Base-by-base conservation (phyloP, 1,140 invertebrate genomes). In the Drosophila nikananu region DNA sequence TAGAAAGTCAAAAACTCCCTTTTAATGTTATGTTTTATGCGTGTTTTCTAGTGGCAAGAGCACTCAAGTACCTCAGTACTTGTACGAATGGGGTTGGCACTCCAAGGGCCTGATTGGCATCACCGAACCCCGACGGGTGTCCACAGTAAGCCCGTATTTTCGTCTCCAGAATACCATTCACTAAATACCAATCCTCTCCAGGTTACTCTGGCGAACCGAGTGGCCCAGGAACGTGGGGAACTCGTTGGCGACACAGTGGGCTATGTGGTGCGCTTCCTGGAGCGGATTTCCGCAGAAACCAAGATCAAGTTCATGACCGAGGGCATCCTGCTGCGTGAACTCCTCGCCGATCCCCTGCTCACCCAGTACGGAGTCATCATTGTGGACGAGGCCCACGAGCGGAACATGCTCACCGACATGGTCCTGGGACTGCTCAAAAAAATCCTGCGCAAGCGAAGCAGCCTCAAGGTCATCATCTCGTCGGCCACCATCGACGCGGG, bases 261-360 rank as follows among this genome's bases (percentile, higher is more conserved):
- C 0, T 99, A 99, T 93, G 95, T 96, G 2, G 98, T 99, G 68
- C 95, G 98, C 35, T 99, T 99, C 94, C 97, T 99, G 90, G 96
- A 98, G 58, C 95, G 95, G 62, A 95, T 94, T 35, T 95, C 95
- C 49, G 92, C 94, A 5, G 94, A 94, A 5, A 99, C 98, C 2
- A 96, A 96, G 80, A 97, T 99, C 44, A 98, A 99, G 94, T 99
- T 97, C 87, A 96, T 99, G 95, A 99, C 99, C 0, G 98, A 99
- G 94, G 99, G 98, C 5, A 97, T 99, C 77, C 93, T 99, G 12
- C 94, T 99, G 8, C 94, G 98, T 42, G 98, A 99, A 94, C 97
- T 99, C 95, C 98, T 99, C 95, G 95, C 95, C 3, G 98, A 99
- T 94, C 99, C 99, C 0, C 93, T 99, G 17, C 94, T 99, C 2